phyloP scores from a whole-genome alignment of 2,888 invertebrate genomes.

The Ormyrus thymus region DNA sequence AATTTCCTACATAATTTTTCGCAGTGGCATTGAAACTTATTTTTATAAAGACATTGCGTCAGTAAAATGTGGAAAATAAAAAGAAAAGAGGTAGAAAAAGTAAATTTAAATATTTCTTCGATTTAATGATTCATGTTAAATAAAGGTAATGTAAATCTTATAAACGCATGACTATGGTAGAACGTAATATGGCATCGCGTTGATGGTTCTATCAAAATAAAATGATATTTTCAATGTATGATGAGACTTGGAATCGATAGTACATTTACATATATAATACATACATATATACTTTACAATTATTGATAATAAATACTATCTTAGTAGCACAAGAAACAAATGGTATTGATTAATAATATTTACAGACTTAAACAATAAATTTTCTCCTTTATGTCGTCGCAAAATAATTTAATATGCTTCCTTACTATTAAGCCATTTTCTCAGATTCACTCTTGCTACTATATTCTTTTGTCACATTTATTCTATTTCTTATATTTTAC shows the following conservation, averaged over 20 bases:
- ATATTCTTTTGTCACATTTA: slow-evolving; percentile 26
- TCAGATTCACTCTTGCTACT: slow-evolving; percentile 11
- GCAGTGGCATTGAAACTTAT: neutral
- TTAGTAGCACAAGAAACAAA: slow-evolving; percentile 62
- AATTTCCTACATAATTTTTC: slow-evolving; percentile 48
- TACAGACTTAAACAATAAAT: slow-evolving; percentile 45
- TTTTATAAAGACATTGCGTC: slow-evolving; percentile 5
- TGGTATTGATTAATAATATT: slow-evolving; percentile 59
- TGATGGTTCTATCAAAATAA: slow-evolving; percentile 62
- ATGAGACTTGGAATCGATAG: slow-evolving; percentile 46
- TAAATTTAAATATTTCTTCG: slow-evolving; percentile 37
- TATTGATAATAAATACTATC: slow-evolving; percentile 62
- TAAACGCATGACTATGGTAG: slow-evolving; percentile 58
- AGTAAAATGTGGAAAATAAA: slow-evolving; percentile 22
- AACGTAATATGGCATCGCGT: slow-evolving; percentile 67
- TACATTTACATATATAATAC: slow-evolving; percentile 49
- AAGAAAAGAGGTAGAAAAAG: slow-evolving; percentile 41
- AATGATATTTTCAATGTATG: slow-evolving; percentile 38
- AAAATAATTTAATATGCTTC: slow-evolving; percentile 32
- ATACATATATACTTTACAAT: slow-evolving; percentile 62
- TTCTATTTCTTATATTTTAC: slow-evolving; percentile 34
- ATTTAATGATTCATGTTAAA: slow-evolving; percentile 63
- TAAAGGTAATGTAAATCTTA: slow-evolving; percentile 64
- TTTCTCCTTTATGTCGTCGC: slow-evolving; percentile 11
- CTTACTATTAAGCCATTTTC: slow-evolving; percentile 7